Evolutionary conservation across 2,113 vertebrate species (phyloP).

Genomic region (Crotophaga sulcirostris): DNA sequence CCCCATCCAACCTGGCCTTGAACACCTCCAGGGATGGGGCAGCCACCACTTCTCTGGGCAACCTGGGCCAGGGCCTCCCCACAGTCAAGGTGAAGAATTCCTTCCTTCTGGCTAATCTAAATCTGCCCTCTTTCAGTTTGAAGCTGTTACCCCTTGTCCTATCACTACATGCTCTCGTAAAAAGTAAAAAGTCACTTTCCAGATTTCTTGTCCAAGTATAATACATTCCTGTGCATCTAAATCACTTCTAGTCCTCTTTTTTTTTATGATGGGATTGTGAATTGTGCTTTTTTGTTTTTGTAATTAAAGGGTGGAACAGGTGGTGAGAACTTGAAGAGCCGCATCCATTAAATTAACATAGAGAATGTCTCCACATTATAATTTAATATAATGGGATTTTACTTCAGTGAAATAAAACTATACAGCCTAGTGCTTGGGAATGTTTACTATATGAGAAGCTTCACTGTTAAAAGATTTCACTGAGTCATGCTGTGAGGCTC

Average conservation of each 20-base stretch:
- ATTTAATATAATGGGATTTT: constrained; percentile 32
- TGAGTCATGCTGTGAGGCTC: constrained; percentile 27
- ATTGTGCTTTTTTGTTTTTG: neutral
- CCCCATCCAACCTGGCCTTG: no score
- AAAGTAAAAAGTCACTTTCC: no score
- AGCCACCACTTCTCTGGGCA: no score
- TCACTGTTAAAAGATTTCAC: constrained; percentile 34
- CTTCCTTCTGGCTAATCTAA: no score
- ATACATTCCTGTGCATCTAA: neutral
- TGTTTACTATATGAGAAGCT: constrained; percentile 25
- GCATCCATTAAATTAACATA: neutral
- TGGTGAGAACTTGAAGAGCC: neutral
- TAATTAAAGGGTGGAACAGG: constrained; percentile 33
- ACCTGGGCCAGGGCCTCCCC: no score
- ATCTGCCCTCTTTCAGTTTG: no score
- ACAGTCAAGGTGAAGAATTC: no score
- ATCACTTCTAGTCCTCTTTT: neutral
- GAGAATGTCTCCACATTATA: neutral
- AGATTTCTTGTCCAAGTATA: neutral
- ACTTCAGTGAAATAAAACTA: constrained; percentile 25
- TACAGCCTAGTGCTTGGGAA: constrained; percentile 11
- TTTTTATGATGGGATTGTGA: neutral
- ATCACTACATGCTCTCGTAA: no score
- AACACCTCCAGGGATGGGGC: no score
- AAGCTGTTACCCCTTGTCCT: no score